Conservation (phyloP, 53 echinoderm and acorn worm genomes). For the Echinometra lucunter region DNA sequence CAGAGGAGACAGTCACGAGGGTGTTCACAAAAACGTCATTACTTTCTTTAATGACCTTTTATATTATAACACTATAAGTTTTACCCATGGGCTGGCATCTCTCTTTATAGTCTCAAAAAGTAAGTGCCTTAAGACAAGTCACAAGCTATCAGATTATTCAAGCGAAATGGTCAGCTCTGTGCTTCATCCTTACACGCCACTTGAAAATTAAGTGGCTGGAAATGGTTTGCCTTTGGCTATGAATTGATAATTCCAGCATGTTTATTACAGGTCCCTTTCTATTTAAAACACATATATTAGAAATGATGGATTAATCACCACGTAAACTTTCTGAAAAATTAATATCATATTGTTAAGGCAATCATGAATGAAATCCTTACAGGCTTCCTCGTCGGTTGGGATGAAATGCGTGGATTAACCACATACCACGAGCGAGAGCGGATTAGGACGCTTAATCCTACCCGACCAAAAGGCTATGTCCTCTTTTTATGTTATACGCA, state of each 20-base stretch:
- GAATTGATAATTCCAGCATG: not conserved
- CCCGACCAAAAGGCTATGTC: not conserved
- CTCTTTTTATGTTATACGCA: not conserved
- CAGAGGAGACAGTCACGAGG: not conserved
- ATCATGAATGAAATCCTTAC: not conserved
- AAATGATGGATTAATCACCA: not conserved
- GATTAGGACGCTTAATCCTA: not conserved
- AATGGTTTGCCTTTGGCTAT: not conserved
- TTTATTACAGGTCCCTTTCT: not conserved
- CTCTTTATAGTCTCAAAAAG: not conserved
- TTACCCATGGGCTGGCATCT: not conserved
- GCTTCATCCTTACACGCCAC: not conserved
- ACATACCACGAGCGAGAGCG: not conserved
- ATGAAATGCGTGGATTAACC: not conserved
- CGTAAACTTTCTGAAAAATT: not conserved
- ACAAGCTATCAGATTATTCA: not conserved
- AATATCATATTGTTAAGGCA: not conserved
- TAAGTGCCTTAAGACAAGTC: constrained; percentile 18
- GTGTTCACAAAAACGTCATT: constrained; percentile 22
- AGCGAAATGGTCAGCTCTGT: constrained; percentile 8
- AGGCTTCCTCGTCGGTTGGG: not conserved
- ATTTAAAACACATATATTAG: too few species aligned
- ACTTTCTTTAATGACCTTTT: constrained; percentile 38
- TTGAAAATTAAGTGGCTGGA: not conserved
- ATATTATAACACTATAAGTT: not conserved